Evolutionary conservation across 2,797 vertebrate genomes (phyloP).

Genomic region (Perdix hodgsoniae): DNA sequence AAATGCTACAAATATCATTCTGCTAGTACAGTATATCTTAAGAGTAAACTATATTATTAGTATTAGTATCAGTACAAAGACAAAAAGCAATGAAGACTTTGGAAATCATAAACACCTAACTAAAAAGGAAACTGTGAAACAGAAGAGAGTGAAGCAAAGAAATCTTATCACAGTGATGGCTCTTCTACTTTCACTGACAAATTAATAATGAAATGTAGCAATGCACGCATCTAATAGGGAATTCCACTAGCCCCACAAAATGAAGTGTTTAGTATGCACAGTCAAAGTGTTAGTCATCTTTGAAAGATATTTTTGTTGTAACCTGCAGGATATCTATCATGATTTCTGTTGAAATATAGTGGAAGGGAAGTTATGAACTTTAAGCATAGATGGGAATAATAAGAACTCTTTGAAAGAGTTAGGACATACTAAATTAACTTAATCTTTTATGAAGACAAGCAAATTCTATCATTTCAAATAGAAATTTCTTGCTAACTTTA

Average conservation of each 20-base stretch:
- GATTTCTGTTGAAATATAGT: background rate
- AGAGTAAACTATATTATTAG: background rate
- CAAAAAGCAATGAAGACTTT: background rate
- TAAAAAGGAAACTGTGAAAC: background rate
- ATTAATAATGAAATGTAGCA: background rate
- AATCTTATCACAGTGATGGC: background rate
- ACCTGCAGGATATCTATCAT: fast-evolving
- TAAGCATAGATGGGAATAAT: too few species aligned
- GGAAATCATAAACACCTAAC: background rate
- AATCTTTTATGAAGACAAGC: background rate
- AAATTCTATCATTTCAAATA: background rate
- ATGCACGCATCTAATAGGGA: background rate
- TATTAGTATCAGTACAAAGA: background rate
- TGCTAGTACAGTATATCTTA: fast-evolving
- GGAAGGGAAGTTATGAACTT: background rate
- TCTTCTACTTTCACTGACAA: background rate
- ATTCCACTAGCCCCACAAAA: background rate
- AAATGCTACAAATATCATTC: background rate
- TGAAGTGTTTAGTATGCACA: background rate
- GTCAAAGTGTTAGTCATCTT: background rate
- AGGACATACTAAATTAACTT: background rate
- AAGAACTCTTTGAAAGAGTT: background rate
- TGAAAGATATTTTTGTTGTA: background rate
- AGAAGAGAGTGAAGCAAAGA: background rate
- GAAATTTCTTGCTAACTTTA: background rate